Conservation (phyloP, 2,888 invertebrate genomes). For the Venustoraphidia nigricollis region DNA sequence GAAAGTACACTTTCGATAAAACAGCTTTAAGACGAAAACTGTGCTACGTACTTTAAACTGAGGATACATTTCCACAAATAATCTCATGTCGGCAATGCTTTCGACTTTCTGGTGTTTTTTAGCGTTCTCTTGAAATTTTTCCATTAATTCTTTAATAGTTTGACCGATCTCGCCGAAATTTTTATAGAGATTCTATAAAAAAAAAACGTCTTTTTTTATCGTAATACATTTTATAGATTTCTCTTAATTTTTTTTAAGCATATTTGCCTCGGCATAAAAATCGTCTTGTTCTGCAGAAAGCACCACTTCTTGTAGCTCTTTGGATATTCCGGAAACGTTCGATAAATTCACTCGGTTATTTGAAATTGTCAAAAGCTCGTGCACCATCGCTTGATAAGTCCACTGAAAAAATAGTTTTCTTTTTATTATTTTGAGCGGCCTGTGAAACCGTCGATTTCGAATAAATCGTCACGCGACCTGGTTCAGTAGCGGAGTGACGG, state of each 20-base stretch:
- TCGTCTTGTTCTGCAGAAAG: slow-evolving; percentile 91
- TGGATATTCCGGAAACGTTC: slow-evolving; percentile 65
- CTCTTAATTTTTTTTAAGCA: slow-evolving; percentile 2
- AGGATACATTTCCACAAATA: slow-evolving; percentile 94
- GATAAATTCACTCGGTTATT: slow-evolving; percentile 89
- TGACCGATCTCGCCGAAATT: slow-evolving; percentile 99
- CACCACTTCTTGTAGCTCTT: slow-evolving; percentile 86
- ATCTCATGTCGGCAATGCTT: slow-evolving; percentile 97
- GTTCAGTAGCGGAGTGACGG: slow-evolving; percentile 87
- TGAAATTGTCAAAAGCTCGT: slow-evolving; percentile 83
- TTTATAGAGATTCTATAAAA: slow-evolving; percentile 74
- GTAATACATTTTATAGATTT: not conserved
- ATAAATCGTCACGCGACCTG: slow-evolving; percentile 34
- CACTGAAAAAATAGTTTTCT: slow-evolving; percentile 43
- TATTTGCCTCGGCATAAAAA: slow-evolving; percentile 74
- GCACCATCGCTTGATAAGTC: slow-evolving; percentile 99
- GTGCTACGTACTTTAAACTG: slow-evolving; percentile 60
- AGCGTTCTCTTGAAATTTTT: slow-evolving; percentile 91
- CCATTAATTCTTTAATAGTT: slow-evolving; percentile 92
- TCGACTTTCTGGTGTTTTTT: slow-evolving; percentile 95
- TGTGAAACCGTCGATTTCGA: not conserved
- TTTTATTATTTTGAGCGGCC: not conserved
- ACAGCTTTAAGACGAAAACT: not conserved
- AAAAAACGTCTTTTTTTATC: slow-evolving; percentile 6
- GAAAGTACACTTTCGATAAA: not conserved